Conservation (phyloP, 1,140 invertebrate genomes). For the Drosophila auraria region DNA sequence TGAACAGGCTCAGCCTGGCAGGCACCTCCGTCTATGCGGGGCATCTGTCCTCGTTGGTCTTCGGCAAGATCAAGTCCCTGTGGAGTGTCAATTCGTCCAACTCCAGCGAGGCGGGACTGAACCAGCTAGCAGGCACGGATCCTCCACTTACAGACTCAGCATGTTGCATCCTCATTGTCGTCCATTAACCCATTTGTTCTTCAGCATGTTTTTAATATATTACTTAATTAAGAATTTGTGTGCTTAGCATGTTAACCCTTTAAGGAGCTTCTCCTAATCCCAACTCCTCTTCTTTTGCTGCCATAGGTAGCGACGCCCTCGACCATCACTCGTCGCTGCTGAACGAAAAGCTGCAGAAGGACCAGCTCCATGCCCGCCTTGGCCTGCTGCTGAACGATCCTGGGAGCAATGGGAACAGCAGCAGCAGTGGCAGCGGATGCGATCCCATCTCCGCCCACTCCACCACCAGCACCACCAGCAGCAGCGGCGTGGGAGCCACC, state of each 20-base stretch:
- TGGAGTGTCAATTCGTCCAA: conserved; percentile 91
- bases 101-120: conserved; percentile 89
- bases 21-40: conserved; percentile 86
- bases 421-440: conserved; percentile 78
- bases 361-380: conserved; percentile 93
- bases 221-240: background rate
- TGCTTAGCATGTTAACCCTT: background rate
- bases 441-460: conserved; percentile 82
- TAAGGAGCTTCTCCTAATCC: background rate
- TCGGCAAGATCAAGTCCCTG: conserved; percentile 94
- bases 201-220: conserved; percentile 7
- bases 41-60: conserved; percentile 91
- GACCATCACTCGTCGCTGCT: conserved; percentile 58
- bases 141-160: conserved; percentile 5
- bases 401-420: conserved; percentile 55
- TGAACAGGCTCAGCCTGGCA: conserved; percentile 79
- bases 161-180: conserved; percentile 40
- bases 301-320: conserved; percentile 68
- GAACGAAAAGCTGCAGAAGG: conserved; percentile 76
- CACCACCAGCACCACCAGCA: conserved; percentile 86
- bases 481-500: conserved; percentile 86
- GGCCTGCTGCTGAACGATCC: conserved; percentile 92
- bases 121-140: conserved; percentile 88
- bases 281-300: background rate
- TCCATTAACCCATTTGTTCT: conserved; percentile 6